Evolutionary conservation across 92 coral and sea anemone species (phyloP).

Genomic region (Blastomussa wellsi): DNA sequence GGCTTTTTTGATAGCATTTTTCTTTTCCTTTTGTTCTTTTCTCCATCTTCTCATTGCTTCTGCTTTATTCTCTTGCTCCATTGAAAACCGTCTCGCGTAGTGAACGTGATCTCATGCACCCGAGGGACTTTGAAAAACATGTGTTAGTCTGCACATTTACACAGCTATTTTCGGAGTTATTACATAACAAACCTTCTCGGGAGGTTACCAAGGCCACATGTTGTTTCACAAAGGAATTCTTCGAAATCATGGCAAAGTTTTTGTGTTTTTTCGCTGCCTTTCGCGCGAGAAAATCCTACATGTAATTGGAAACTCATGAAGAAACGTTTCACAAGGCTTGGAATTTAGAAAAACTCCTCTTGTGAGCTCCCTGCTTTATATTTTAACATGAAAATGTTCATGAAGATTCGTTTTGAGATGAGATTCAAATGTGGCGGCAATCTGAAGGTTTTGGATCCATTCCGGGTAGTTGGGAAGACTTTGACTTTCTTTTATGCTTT

Average conservation of each 20-base stretch:
- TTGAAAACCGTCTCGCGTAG: constrained; percentile 10
- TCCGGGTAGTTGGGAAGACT: constrained; percentile 21
- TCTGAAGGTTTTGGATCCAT: constrained; percentile 47
- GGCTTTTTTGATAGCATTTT: constrained; percentile 42
- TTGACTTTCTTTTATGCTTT: constrained; percentile 28
- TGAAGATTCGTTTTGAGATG: constrained; percentile 45
- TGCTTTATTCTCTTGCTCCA: constrained; percentile 27
- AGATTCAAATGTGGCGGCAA: constrained; percentile 48
- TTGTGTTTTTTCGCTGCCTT: constrained; percentile 24
- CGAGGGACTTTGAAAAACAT: constrained; percentile 4
- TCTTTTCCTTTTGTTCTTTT: constrained; percentile 29
- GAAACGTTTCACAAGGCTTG: constrained; percentile 52
- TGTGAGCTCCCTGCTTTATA: constrained; percentile 26
- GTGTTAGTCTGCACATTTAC: constrained; percentile 4
- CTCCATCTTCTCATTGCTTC: constrained; percentile 35
- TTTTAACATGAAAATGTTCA: constrained; percentile 34
- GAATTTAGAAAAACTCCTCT: constrained; percentile 37
- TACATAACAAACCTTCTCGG: constrained; percentile 36
- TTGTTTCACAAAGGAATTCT: constrained; percentile 15
- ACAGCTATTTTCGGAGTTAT: neutral
- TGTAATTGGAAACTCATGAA: constrained; percentile 33
- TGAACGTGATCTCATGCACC: neutral
- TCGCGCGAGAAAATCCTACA: constrained; percentile 16
- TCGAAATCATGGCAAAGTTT: constrained; percentile 28
- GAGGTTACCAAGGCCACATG: constrained; percentile 42